These are phyloP conservation scores for Bombus consobrinus DNA, from an alignment of 1,140 invertebrate species.

Conservation along the genomic window DNA sequence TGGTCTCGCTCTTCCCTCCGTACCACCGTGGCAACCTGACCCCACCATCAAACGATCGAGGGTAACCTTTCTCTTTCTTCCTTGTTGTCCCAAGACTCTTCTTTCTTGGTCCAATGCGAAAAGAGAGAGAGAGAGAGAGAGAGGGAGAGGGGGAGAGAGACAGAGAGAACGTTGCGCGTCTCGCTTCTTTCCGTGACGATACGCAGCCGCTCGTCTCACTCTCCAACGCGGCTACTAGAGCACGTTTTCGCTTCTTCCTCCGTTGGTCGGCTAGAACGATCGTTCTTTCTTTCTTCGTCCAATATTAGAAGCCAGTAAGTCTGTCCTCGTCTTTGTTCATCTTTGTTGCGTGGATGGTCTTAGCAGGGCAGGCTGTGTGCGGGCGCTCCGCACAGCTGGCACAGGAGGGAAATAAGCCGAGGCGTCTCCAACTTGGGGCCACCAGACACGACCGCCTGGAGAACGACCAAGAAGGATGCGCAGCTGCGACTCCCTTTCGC, in stretches of 20 bases:
- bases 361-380: constrained; percentile 38
- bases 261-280: constrained; percentile 12
- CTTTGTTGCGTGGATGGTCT: constrained; percentile 14
- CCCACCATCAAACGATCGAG: constrained; percentile 43
- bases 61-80: constrained; percentile 42
- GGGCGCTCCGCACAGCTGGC: constrained; percentile 70
- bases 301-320: neutral
- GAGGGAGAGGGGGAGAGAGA: neutral
- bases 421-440: constrained; percentile 62
- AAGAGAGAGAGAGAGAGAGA: neutral
- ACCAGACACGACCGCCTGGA: constrained; percentile 70
- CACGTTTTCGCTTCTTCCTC: constrained; percentile 25
- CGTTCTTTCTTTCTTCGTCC: neutral
- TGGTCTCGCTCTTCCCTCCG: constrained; percentile 57
- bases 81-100: neutral
- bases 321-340: neutral
- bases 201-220: constrained; percentile 42
- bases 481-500: constrained; percentile 55
- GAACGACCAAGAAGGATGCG: constrained; percentile 73
- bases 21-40: constrained; percentile 45
- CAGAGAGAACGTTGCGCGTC: neutral
- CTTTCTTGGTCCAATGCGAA: constrained; percentile 35
- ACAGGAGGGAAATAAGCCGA: constrained; percentile 71
- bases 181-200: neutral
- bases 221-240: constrained; percentile 48